These are phyloP conservation scores for Aplodontia rufa DNA, from an alignment of 2,113 vertebrate species.

Conservation along the genomic window DNA sequence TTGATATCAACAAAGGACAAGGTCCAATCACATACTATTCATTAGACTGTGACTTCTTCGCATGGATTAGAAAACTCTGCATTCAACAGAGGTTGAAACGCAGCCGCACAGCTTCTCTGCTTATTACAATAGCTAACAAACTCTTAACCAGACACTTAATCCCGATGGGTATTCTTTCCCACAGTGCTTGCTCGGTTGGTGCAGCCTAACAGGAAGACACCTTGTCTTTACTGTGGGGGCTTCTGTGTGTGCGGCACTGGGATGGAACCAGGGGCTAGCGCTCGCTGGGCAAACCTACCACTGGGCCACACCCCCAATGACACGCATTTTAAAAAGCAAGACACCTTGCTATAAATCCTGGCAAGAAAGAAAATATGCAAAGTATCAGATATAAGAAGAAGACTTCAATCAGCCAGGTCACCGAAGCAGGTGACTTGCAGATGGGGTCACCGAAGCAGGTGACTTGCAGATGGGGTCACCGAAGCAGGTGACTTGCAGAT, in stretches of 20 bases:
- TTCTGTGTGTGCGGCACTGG: no score
- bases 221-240: no score
- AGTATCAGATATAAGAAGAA: background rate
- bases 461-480: background rate
- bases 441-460: background rate
- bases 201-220: background rate
- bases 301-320: no score
- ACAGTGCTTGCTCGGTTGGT: background rate
- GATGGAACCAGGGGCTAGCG: no score
- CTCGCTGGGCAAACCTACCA: no score
- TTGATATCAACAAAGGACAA: background rate
- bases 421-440: background rate
- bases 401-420: background rate
- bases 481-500: background rate
- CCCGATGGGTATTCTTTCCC: background rate
- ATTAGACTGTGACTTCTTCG: background rate
- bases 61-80: background rate
- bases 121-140: background rate
- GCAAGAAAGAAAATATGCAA: constrained; percentile 12
- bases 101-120: background rate
- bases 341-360: background rate
- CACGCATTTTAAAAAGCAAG: background rate
- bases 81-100: background rate
- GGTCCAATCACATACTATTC: background rate
- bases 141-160: background rate